Evolutionary conservation across 2,888 invertebrate genomes (phyloP).

Genomic region (Drosophila leonis): DNA sequence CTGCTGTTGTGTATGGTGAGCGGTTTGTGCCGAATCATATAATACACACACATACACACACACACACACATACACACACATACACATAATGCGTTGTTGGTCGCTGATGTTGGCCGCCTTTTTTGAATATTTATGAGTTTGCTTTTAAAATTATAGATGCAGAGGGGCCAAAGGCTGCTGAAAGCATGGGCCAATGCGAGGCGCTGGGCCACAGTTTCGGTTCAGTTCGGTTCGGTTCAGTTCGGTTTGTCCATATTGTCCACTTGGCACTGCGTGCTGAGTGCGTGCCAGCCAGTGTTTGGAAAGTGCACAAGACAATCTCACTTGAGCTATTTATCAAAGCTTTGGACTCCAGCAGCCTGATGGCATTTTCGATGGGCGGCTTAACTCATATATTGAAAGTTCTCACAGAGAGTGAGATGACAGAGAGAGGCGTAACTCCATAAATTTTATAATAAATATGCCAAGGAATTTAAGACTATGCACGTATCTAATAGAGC

Average conservation of each 20-base stretch:
- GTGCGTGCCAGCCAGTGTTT: conserved; percentile 43
- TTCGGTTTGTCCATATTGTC: conserved; percentile 43
- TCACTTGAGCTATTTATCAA: conserved; percentile 75
- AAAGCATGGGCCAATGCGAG: conserved; percentile 37
- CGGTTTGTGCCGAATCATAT: conserved; percentile 61
- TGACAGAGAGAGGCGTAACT: conserved; percentile 5
- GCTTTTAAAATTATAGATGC: conserved; percentile 81
- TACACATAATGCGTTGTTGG: conserved; percentile 68
- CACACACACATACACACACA: conserved; percentile 30
- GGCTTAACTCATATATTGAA: conserved; percentile 50
- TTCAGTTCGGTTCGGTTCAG: not conserved
- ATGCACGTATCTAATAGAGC: conserved; percentile 29
- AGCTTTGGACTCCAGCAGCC: conserved; percentile 39
- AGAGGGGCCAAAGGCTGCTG: conserved; percentile 53
- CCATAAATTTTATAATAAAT: conserved; percentile 44
- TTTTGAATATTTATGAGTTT: conserved; percentile 81
- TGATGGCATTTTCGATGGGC: conserved; percentile 56
- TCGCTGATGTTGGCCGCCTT: conserved; percentile 71
- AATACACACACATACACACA: conserved; percentile 47
- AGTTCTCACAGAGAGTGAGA: conserved; percentile 21
- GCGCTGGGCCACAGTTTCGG: not conserved
- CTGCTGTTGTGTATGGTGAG: conserved; percentile 41
- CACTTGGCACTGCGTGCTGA: conserved; percentile 52
- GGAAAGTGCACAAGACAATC: conserved; percentile 56
- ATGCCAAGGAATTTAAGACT: conserved; percentile 22